phyloP scores from a whole-genome alignment of 2,888 invertebrate species.

The Campoplex capitator region DNA sequence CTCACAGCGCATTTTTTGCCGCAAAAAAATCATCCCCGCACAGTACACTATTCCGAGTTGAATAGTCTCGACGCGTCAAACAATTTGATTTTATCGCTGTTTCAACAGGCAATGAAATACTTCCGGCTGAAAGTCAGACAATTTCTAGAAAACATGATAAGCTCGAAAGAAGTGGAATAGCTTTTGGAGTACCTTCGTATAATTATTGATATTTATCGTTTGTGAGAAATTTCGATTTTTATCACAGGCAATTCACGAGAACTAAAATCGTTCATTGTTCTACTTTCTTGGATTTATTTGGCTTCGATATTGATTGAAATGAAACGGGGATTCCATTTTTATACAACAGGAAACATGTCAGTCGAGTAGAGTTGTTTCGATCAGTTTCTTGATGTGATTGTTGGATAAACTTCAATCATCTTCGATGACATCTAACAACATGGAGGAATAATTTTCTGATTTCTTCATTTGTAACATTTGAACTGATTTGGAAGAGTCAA shows the following conservation, averaged over 20 bases:
- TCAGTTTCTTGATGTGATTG: not conserved
- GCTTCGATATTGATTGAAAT: too few species aligned
- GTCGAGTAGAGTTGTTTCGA: not conserved
- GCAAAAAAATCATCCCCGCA: constrained; percentile 32
- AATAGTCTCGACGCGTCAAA: constrained; percentile 18
- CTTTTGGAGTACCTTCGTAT: not conserved
- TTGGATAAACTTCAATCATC: not conserved
- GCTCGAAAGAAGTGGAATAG: not conserved
- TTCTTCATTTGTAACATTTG: too few species aligned
- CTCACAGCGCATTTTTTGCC: constrained; percentile 19
- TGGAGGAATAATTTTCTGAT: too few species aligned
- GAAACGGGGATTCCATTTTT: too few species aligned
- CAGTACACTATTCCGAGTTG: not conserved
- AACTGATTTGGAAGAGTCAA: not conserved
- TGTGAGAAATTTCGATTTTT: not conserved
- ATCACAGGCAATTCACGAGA: too few species aligned
- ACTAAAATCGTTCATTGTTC: too few species aligned
- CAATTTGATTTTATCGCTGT: constrained; percentile 29
- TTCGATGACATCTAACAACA: not conserved
- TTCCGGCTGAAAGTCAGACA: not conserved
- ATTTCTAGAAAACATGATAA: not conserved
- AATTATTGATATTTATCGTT: not conserved
- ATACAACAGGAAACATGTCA: too few species aligned
- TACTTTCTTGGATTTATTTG: too few species aligned
- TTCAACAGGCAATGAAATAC: constrained; percentile 1